Conservation (phyloP, 2,888 invertebrate genomes). For the Oscheius myriophilus region DNA sequence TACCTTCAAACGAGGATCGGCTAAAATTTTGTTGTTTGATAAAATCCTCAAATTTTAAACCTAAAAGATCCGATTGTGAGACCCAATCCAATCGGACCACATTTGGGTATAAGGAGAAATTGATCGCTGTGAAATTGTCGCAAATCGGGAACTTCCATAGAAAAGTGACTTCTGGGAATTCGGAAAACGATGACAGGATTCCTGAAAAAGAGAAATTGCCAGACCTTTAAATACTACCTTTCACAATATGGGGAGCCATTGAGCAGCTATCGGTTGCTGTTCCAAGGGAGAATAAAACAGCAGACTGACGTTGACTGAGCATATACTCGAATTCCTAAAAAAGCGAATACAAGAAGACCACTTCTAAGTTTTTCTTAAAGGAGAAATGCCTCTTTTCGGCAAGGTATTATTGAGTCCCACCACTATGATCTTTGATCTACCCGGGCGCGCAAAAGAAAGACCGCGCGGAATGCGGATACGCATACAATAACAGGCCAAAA, state of each 20-base stretch:
- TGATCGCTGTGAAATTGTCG: neutral
- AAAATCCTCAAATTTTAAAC: neutral
- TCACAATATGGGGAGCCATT: neutral
- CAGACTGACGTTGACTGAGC: neutral
- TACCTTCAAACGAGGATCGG: constrained; percentile 13
- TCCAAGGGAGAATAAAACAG: constrained; percentile 21
- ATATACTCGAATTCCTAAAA: constrained; percentile 12
- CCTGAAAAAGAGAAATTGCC: neutral
- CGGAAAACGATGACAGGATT: constrained; percentile 7
- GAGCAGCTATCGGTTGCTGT: constrained; percentile 5
- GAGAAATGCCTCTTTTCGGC: too few relatives aligned
- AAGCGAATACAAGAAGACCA: too few relatives aligned
- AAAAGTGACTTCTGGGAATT: constrained; percentile 17
- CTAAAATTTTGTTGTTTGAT: neutral
- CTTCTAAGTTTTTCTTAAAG: too few relatives aligned
- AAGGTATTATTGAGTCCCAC: too few relatives aligned
- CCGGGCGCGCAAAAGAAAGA: too few relatives aligned
- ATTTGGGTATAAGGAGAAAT: constrained; percentile 5
- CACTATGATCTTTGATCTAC: too few relatives aligned
- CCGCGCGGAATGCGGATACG: too few relatives aligned
- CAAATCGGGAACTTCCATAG: constrained; percentile 14
- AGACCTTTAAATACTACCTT: neutral
- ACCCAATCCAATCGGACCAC: constrained; percentile 9
- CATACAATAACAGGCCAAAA: too few relatives aligned
- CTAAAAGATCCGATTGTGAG: constrained; percentile 19